phyloP scores from a whole-genome alignment of 1,140 invertebrate species.

The Protaetia brevitarsis region DNA sequence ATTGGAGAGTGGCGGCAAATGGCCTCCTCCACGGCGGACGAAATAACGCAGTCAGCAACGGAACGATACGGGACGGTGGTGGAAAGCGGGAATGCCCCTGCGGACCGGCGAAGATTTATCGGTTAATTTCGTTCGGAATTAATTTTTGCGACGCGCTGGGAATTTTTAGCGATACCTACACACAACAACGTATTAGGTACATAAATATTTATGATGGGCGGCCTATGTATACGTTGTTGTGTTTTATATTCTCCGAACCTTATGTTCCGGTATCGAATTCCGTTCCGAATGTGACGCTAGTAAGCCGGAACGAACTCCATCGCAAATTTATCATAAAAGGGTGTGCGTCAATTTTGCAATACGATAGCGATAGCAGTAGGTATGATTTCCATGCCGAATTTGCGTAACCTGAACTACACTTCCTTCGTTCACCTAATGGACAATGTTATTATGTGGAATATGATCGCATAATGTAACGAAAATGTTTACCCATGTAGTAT shows the following conservation, averaged over 20 bases:
- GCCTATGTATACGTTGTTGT: background rate
- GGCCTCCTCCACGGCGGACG: background rate
- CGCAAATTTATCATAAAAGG: background rate
- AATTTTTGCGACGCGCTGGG: conserved; percentile 6
- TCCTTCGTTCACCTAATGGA: no score
- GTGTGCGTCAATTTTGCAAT: no score
- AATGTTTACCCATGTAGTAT: no score
- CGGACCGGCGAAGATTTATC: background rate
- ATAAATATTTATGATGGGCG: background rate
- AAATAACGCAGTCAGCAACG: background rate
- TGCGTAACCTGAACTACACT: no score
- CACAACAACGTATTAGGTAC: no score
- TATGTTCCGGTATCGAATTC: no score
- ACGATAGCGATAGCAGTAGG: no score
- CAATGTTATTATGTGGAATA: no score
- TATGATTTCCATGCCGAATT: no score
- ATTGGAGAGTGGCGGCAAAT: background rate
- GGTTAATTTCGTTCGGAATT: conserved; percentile 16
- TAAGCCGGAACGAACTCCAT: no score
- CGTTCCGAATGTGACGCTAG: no score
- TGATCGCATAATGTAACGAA: no score
- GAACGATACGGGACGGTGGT: background rate
- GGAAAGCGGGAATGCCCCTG: background rate
- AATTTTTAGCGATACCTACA: background rate
- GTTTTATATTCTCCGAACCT: background rate